A percentile compares a stretch with the other conserved stretches of the same genome.
These are phyloP conservation scores for Glareola pratincola DNA, from an alignment of 2,113 vertebrate genomes.

Conservation along the genomic window DNA sequence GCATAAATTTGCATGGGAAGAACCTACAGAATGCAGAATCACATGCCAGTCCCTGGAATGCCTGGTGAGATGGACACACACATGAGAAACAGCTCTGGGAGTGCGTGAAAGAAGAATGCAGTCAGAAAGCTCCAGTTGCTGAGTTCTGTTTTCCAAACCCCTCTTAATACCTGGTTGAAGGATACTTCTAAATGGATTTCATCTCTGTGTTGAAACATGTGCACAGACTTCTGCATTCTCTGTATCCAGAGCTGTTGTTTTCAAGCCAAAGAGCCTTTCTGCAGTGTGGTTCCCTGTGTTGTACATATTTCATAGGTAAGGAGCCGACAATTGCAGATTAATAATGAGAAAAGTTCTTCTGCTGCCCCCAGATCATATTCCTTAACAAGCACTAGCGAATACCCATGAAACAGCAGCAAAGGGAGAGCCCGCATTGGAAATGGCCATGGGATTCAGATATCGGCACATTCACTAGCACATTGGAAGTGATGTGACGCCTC, in stretches of 20 bases:
- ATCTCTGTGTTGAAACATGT: not conserved
- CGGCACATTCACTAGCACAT: not conserved
- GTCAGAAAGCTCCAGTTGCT: not conserved
- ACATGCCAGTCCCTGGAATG: not conserved
- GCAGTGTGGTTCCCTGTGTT: not conserved
- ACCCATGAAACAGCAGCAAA: not conserved
- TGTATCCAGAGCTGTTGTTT: not conserved
- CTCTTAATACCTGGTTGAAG: not conserved
- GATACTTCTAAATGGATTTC: not conserved
- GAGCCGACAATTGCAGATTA: not conserved
- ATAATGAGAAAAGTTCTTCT: not conserved
- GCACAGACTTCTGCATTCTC: not conserved
- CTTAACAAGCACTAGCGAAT: not conserved
- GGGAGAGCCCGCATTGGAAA: not conserved
- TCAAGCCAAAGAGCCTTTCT: not conserved
- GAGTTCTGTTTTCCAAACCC: not conserved
- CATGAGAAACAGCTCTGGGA: not conserved
- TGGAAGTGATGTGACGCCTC: not conserved
- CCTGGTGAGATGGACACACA: not conserved
- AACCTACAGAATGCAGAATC: not conserved
- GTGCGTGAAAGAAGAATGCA: not conserved
- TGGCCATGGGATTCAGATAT: not conserved
- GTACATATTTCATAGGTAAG: not conserved
- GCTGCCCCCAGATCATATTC: not conserved
- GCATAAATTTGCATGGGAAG: not conserved